Percentiles rank a stretch among this genome's conserved stretches.
Evolutionary conservation across 37 sponge, comb jelly and placozoan genomes (phyloP).

Genomic region (Geodia barretti): DNA sequence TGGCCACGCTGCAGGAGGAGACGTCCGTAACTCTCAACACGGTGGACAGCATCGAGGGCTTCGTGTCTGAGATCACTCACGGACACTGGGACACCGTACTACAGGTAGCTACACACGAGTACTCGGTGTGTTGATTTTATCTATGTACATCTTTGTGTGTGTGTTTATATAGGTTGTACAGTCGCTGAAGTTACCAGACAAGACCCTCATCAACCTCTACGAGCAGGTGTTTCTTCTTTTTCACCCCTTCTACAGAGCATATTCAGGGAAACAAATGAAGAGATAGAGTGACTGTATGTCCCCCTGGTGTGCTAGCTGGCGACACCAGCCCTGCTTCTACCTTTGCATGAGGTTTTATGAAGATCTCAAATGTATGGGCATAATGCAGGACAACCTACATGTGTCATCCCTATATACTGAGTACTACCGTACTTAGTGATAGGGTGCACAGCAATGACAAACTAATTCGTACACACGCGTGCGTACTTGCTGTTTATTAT

Average conservation of each 20-base stretch:
- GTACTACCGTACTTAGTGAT: no score
- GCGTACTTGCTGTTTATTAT: background rate
- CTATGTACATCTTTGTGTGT: no score
- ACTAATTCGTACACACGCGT: background rate
- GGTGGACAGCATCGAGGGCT: constrained; percentile 96
- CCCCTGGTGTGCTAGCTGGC: no score
- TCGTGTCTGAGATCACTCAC: constrained; percentile 94
- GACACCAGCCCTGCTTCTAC: no score
- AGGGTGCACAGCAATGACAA: no score
- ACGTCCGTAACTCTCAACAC: constrained; percentile 90
- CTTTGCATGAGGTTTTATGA: no score
- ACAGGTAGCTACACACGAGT: constrained; percentile 8
- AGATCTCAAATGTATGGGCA: no score
- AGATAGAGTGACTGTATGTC: no score
- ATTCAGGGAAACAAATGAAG: no score
- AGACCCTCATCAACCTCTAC: constrained; percentile 88
- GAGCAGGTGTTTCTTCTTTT: constrained; percentile 74
- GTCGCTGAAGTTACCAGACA: constrained; percentile 95
- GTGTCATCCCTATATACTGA: no score
- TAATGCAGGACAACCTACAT: no score
- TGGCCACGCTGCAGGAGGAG: constrained; percentile 91
- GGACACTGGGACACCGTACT: constrained; percentile 99
- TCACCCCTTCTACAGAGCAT: no score
- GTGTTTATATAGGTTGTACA: constrained; percentile 82
- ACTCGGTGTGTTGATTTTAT: background rate